phyloP scores from a whole-genome alignment of 2,888 invertebrate species.

The Erebia palarica region DNA sequence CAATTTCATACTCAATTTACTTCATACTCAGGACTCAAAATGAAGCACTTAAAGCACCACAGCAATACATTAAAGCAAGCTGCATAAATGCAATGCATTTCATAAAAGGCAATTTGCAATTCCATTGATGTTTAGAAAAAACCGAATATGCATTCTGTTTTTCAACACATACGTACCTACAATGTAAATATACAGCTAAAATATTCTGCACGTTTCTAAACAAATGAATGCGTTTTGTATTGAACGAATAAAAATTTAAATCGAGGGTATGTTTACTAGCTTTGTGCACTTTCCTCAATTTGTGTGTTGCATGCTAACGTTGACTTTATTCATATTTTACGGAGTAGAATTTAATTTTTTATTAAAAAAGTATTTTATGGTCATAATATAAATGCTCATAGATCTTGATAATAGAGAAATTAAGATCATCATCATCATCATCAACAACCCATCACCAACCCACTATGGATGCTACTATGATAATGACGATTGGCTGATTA shows the following conservation, averaged over 20 bases:
- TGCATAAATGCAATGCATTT: slow-evolving; percentile 7
- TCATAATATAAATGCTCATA: no score
- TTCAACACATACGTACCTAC: neutral
- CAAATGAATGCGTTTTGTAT: slow-evolving; percentile 16
- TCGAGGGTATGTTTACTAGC: neutral
- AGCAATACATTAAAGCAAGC: slow-evolving; percentile 1
- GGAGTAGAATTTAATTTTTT: no score
- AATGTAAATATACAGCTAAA: slow-evolving; percentile 17
- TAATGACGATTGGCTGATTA: no score
- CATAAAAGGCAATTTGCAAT: slow-evolving; percentile 21
- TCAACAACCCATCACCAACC: no score
- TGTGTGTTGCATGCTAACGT: neutral
- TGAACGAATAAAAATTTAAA: slow-evolving; percentile 14
- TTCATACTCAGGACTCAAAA: slow-evolving; percentile 8
- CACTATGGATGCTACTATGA: no score
- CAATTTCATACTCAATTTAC: slow-evolving; percentile 3
- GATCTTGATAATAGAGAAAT: no score
- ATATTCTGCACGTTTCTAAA: slow-evolving; percentile 16
- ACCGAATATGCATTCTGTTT: slow-evolving; percentile 1
- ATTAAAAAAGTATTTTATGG: no score
- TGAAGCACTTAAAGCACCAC: slow-evolving; percentile 1
- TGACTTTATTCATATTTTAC: neutral
- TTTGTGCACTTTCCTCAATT: slow-evolving; percentile 5
- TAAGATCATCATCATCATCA: no score
- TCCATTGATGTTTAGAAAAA: slow-evolving; percentile 19